phyloP scores from a whole-genome alignment of 2,888 invertebrate genomes.

The Melanophora roralis region DNA sequence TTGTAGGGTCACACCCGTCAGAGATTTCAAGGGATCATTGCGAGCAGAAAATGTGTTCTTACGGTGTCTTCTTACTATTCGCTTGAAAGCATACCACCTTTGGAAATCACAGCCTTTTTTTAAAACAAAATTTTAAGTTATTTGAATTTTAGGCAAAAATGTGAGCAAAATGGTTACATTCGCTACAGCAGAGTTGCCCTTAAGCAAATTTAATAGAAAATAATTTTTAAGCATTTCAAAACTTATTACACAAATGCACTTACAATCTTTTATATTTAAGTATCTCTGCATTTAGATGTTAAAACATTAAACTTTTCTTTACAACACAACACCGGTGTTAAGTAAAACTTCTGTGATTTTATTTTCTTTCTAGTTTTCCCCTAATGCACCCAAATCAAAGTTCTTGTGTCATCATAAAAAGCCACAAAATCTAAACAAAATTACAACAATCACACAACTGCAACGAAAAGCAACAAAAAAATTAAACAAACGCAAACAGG shows the following conservation, averaged over 20 bases:
- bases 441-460: constrained; percentile 12
- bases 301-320: constrained; percentile 12
- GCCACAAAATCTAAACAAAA: constrained; percentile 57
- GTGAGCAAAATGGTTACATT: no score
- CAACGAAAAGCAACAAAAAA: background rate
- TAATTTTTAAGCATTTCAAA: constrained; percentile 4
- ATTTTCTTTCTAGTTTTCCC: background rate
- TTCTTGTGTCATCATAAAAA: constrained; percentile 54
- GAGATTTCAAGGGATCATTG: no score
- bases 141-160: no score
- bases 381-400: constrained; percentile 19
- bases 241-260: constrained; percentile 31
- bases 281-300: background rate
- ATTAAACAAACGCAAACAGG: background rate
- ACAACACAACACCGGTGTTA: constrained; percentile 30
- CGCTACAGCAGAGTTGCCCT: no score
- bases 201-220: constrained; percentile 26
- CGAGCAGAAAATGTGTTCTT: no score
- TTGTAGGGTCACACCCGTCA: no score
- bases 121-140: no score
- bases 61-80: no score
- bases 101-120: no score
- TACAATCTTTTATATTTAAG: background rate
- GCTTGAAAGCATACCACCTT: no score
- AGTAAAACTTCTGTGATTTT: background rate